These are phyloP conservation scores for Aplochiton taeniatus DNA, from an alignment of 2,797 vertebrate species.

Conservation along the genomic window DNA sequence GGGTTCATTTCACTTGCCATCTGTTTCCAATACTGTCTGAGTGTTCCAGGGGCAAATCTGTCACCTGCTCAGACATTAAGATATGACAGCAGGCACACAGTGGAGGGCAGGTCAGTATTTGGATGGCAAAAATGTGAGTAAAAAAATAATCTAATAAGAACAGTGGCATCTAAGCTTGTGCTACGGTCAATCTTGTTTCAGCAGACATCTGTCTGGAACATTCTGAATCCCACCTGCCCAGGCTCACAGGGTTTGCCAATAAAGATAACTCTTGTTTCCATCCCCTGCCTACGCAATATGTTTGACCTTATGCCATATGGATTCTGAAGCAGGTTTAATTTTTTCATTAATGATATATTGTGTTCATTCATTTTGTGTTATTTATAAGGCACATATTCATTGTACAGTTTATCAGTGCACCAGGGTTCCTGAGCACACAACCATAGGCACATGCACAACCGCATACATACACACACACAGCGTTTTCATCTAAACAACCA, in stretches of 20 bases:
- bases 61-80: slow-evolving; percentile 9
- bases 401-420: not conserved
- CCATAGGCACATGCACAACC: not conserved
- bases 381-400: not conserved
- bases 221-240: not conserved
- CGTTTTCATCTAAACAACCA: no score
- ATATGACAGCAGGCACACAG: not conserved
- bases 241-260: not conserved
- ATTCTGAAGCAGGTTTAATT: no score
- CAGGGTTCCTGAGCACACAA: not conserved
- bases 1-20: no score
- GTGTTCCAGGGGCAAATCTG: not conserved
- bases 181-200: not conserved
- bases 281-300: not conserved
- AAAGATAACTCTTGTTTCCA: not conserved
- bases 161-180: not conserved
- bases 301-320: not conserved
- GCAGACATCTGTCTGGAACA: not conserved
- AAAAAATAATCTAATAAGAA: slow-evolving; percentile 7
- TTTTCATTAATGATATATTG: no score
- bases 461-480: slow-evolving; percentile 4
- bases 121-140: not conserved
- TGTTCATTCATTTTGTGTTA: not conserved
- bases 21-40: no score
- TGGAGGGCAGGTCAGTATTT: not conserved